Evolutionary conservation across 2,797 vertebrate species (phyloP).

Genomic region (Euphonia xanthogaster): DNA sequence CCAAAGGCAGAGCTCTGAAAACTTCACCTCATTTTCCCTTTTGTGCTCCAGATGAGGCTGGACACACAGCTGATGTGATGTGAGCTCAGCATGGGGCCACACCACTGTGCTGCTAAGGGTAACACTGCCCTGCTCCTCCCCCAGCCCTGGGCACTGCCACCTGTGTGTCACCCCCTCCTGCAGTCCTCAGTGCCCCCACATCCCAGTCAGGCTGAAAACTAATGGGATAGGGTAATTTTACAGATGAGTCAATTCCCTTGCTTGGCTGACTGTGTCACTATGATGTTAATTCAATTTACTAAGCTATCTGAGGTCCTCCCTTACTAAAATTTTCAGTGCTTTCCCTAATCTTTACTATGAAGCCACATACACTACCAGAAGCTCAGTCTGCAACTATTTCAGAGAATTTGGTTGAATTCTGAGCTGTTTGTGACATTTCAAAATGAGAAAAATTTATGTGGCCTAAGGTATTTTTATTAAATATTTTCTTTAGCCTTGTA

Average conservation of each 20-base stretch:
- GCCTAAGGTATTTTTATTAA: not conserved
- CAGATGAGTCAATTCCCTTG: not conserved
- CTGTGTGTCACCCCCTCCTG: not conserved
- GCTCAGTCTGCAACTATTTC: not conserved
- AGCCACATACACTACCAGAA: not conserved
- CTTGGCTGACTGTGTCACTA: not conserved
- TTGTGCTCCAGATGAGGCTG: not conserved
- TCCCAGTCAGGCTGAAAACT: not conserved
- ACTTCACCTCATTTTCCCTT: not conserved
- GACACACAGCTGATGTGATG: rapidly evolving
- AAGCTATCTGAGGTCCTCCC: not conserved
- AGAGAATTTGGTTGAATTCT: not conserved
- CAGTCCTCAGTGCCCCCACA: not conserved
- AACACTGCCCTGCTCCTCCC: not conserved
- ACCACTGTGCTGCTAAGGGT: not conserved
- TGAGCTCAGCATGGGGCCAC: not conserved
- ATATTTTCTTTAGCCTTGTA: not conserved
- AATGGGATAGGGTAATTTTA: not conserved
- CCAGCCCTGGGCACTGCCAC: not conserved
- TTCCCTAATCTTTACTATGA: not conserved
- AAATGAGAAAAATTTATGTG: not conserved
- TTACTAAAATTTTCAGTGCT: not conserved
- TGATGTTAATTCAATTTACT: not conserved
- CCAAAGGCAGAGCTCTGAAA: not conserved
- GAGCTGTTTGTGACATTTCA: not conserved